Base-by-base conservation (phyloP, 2,797 vertebrate species). In the Acrossocheilus fasciatus region DNA sequence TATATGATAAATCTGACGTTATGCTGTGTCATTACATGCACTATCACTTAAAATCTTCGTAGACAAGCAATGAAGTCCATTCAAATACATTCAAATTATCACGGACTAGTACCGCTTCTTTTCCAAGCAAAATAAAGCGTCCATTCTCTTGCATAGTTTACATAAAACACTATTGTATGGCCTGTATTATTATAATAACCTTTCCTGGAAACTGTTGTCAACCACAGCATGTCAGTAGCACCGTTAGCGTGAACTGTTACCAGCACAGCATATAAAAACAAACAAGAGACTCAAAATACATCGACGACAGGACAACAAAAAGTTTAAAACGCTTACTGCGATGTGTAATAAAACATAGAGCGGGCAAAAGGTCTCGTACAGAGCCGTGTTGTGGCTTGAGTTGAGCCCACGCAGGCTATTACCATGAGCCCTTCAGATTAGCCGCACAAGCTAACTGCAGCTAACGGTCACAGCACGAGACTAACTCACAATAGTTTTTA, bases 401-500 rank as follows among this genome's bases (percentile, higher is more conserved):
- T 69, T 50, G 18, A 26, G 17, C 66, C 74, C 62, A 10, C n/a
- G 64, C 74, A 70, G 64, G 7, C 26, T 57, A 11, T 17, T 59
- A 47, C 75, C 83, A 79, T 59, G 83, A 79, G 82, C 73, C 43
- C 15, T 66, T 54, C 75, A 54, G 20, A 73, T 81, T 81, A 81
- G 77, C 84, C 9, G 26, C 57, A 62, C 2, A 50, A 5, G 84
- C 84, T 86, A 86, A 86, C 17, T 6, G 39, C 4, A 8, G 84
- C 76, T 80, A 85, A 85, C 69, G 85, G 85, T 66, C 78, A 81
- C 34, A 36, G 57, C 57, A 66, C 69, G 85, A 73, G 85, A 73
- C 66, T 6, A 23, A 39, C 7, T 9, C 26, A 2, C 3, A 66
- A 4, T 4, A 12, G 12, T 6, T 17, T 34, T 26, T 3, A 47